These are phyloP conservation scores for Carcharodon carcharias DNA, from an alignment of 2,797 vertebrate species.

Conservation along the genomic window DNA sequence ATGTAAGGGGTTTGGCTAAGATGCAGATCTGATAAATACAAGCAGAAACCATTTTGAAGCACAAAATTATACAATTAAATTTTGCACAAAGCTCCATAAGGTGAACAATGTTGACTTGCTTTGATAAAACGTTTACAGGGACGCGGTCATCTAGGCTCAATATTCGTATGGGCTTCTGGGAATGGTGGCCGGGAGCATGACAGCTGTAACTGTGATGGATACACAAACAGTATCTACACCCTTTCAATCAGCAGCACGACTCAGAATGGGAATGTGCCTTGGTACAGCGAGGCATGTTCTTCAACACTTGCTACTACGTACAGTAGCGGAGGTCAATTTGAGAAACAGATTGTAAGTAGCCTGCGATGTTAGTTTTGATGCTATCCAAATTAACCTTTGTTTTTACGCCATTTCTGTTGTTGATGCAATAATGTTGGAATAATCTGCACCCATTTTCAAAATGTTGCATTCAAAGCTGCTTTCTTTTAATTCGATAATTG, in stretches of 20 bases:
- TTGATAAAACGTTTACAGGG: constrained; percentile 58
- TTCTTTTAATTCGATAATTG: background rate
- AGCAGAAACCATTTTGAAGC: background rate
- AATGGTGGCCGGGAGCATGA: constrained; percentile 89
- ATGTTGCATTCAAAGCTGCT: background rate
- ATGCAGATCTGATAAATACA: background rate
- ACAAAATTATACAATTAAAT: background rate
- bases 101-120: background rate
- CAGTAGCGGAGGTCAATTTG: constrained; percentile 89
- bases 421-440: background rate
- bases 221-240: constrained; percentile 98
- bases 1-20: background rate
- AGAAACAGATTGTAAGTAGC: constrained; percentile 91
- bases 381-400: background rate
- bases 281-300: constrained; percentile 98
- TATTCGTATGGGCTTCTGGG: constrained; percentile 94
- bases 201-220: constrained; percentile 97
- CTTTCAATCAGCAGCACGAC: constrained; percentile 97
- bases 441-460: background rate
- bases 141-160: constrained; percentile 81
- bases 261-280: constrained; percentile 84
- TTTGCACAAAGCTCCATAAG: background rate
- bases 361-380: background rate
- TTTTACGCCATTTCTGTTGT: background rate
- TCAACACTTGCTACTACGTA: constrained; percentile 93